phyloP scores from a whole-genome alignment of 2,888 invertebrate genomes.

The Phorcus lineatus region DNA sequence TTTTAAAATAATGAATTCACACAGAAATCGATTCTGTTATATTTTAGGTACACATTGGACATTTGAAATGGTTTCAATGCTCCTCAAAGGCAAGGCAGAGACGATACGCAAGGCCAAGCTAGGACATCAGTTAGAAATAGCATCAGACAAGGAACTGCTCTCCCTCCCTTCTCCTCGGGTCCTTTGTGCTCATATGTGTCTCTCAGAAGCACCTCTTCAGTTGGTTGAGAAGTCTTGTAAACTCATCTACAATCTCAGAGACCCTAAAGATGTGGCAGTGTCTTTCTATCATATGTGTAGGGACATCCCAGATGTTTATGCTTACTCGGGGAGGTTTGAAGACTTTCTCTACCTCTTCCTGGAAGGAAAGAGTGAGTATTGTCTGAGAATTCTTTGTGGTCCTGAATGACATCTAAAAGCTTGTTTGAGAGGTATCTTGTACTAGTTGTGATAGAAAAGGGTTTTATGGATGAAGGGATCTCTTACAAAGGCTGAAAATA shows the following conservation, averaged over 20 bases:
- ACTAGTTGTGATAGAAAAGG: too few species aligned
- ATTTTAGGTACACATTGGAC: neutral
- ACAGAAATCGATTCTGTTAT: too few species aligned
- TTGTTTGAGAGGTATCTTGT: too few species aligned
- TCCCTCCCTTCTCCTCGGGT: neutral
- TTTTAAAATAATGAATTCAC: too few species aligned
- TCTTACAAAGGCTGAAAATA: too few species aligned
- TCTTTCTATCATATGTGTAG: constrained; percentile 33
- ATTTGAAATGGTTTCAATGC: neutral
- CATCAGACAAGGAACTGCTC: neutral
- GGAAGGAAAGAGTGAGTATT: neutral
- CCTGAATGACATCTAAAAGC: too few species aligned
- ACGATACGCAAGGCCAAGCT: neutral
- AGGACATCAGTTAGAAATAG: neutral
- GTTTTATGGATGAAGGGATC: too few species aligned
- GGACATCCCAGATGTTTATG: constrained; percentile 23
- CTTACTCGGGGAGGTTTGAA: neutral
- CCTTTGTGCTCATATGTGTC: constrained; percentile 28
- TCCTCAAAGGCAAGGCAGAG: neutral
- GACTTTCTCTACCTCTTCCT: neutral
- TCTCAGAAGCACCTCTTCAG: constrained; percentile 23
- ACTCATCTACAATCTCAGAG: constrained; percentile 29
- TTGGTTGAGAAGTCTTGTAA: constrained; percentile 32
- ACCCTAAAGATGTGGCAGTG: constrained; percentile 33
- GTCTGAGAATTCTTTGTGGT: too few species aligned